Evolutionary conservation across 2,888 invertebrate genomes (phyloP), one percentile per base, ranked within the genome.

Genomic region (Meta bourneti): DNA sequence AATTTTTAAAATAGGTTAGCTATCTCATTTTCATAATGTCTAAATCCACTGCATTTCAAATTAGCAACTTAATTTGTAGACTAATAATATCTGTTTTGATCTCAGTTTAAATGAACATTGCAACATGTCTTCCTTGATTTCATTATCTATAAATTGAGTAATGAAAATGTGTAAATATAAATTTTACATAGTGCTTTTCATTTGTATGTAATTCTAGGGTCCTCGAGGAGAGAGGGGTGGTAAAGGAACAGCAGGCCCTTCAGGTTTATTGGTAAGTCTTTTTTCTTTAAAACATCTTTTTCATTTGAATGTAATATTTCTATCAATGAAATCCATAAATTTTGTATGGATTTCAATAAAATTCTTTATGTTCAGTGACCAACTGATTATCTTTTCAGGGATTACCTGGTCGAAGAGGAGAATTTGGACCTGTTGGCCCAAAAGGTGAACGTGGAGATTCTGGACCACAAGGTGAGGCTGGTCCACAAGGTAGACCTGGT

Each of bases 391-490:
- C 16, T 82, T 6, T 61, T 54, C 94, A 96, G 93, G 97, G 97
- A 48, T 94, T 96, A 69, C 95, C 96, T 49, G 98, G 95, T 34
- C 91, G 94, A 19, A 94, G 94, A 84, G 95, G 95, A 75, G 94
- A 94, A 74, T 94, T 95, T 93, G 96, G 96, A 95, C 97, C 94
- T 70, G 96, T 97, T 75, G 98, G 98, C 8, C 97, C 97, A 90
- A 98, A 98, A 95, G 98, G 98, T 7, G 97, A 97, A 94, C 96
- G 97, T 16, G 98, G 98, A 48, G 98, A 97, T 94, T 96, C 97
- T 94, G 98, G 98, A 72, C 95, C 96, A 13, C 96, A 97, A 94
- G 98, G 98, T 8, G 96, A 97, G 16, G 97, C 97, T 95, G 98
- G 98, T 89, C 96, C 97, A 51, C 95, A 96, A 94, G 97, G 97